These are phyloP conservation scores for Aplidium turbinatum DNA, from an alignment of 23 tunicate genomes.

Conservation along the genomic window DNA sequence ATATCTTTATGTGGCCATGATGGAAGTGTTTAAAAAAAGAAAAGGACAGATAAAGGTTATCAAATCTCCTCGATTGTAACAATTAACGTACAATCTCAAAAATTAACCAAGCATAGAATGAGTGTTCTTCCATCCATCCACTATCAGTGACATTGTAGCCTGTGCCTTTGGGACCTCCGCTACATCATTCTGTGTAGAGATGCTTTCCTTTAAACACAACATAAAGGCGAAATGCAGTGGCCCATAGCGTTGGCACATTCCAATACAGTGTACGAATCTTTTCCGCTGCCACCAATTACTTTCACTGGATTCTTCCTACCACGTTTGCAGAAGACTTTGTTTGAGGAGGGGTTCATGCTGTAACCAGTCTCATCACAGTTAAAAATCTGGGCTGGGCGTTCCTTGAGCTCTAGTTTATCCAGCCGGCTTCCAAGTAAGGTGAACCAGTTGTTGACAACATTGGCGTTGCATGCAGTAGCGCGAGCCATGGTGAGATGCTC, in stretches of 20 bases:
- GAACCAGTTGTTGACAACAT: slow-evolving; percentile 18
- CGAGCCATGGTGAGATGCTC: slow-evolving; percentile 13
- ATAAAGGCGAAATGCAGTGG: not conserved
- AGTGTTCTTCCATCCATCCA: slow-evolving; percentile 8
- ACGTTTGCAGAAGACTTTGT: slow-evolving; percentile 10
- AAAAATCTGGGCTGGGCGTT: not conserved
- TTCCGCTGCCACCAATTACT: slow-evolving; percentile 13
- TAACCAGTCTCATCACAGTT: slow-evolving; percentile 11
- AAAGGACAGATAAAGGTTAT: too few relatives aligned
- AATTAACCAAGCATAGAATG: slow-evolving; percentile 23
- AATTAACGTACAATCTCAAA: too few relatives aligned
- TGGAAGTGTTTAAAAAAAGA: too few relatives aligned
- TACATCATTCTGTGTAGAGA: slow-evolving; percentile 11
- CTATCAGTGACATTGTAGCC: slow-evolving; percentile 15
- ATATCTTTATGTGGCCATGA: too few relatives aligned
- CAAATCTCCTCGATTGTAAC: too few relatives aligned
- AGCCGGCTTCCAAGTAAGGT: slow-evolving; percentile 3
- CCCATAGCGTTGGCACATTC: slow-evolving; percentile 12
- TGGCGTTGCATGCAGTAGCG: slow-evolving; percentile 8
- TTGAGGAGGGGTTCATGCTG: not conserved
- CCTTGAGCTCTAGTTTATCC: not conserved
- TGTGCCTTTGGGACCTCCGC: slow-evolving; percentile 9
- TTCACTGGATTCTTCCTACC: slow-evolving; percentile 4
- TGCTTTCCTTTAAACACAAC: slow-evolving; percentile 4
- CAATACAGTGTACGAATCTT: not conserved